A percentile compares a stretch with the other conserved stretches of the same genome.
phyloP scores from a whole-genome alignment of 1,140 invertebrate genomes.

The Aphaenogaster ashmeadi region DNA sequence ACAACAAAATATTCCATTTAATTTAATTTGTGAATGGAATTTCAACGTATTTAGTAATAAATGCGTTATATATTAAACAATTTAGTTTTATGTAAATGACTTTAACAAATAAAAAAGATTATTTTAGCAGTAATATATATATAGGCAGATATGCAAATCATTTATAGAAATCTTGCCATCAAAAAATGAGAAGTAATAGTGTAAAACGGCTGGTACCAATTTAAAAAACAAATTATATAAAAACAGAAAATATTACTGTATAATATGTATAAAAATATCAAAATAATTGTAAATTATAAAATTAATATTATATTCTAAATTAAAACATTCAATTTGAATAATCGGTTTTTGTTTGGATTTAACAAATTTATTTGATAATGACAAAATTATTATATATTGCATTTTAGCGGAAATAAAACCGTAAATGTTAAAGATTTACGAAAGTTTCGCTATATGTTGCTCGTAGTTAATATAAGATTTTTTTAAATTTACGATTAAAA shows the following conservation, averaged over 20 bases:
- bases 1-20: conserved; percentile 17
- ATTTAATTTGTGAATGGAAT: background rate
- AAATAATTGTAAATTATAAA: conserved; percentile 18
- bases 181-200: background rate
- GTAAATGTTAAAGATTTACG: background rate
- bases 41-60: conserved; percentile 16
- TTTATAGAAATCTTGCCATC: background rate
- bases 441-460: background rate
- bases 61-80: background rate
- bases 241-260: background rate
- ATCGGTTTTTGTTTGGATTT: background rate
- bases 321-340: background rate
- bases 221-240: background rate
- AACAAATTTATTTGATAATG: background rate
- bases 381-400: background rate
- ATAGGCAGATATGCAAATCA: background rate
- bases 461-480: background rate
- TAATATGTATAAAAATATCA: background rate
- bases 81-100: conserved; percentile 29
- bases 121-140: conserved; percentile 65
- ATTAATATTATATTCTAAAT: background rate
- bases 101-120: conserved; percentile 54
- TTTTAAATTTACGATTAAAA: background rate
- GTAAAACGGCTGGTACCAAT: background rate
- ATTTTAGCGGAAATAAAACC: conserved; percentile 1